phyloP scores from a whole-genome alignment of 2,797 vertebrate species.

The Macropodus opercularis region DNA sequence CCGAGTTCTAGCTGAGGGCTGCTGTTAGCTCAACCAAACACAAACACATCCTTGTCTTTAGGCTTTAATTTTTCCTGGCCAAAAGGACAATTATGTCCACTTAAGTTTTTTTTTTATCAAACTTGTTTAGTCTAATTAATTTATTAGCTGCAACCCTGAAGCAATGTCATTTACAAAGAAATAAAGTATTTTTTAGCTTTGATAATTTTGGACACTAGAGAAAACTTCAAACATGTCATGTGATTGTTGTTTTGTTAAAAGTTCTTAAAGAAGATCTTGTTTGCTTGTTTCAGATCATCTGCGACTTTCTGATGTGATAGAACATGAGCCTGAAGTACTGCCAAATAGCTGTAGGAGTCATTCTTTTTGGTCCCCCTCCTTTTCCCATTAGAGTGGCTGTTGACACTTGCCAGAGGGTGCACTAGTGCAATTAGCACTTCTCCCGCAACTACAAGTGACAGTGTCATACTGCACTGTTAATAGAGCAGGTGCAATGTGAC shows the following conservation, averaged over 20 bases:
- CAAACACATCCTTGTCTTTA: conserved; percentile 14
- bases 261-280: conserved; percentile 17
- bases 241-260: background rate
- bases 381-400: conserved; percentile 41
- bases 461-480: conserved; percentile 44
- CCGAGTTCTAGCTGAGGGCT: background rate
- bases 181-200: background rate
- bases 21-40: conserved; percentile 18
- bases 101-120: conserved; percentile 3
- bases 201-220: conserved; percentile 2
- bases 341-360: conserved; percentile 60
- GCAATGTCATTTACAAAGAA: background rate
- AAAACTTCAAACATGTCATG: background rate
- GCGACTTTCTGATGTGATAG: conserved; percentile 41
- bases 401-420: conserved; percentile 68
- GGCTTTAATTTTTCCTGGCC: conserved; percentile 9
- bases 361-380: conserved; percentile 21
- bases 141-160: background rate
- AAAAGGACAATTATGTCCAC: conserved; percentile 18
- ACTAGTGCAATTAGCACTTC: conserved; percentile 57
- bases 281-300: conserved; percentile 19
- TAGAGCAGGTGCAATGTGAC: conserved; percentile 44
- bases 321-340: conserved; percentile 39
- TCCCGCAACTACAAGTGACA: conserved; percentile 53
- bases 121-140: conserved; percentile 6